Conservation (phyloP, 2,113 vertebrate species). For the Danio rerio region GRCz12tu NC_133198.1:27417001-27417500, state of each 20-base stretch:
- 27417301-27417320: slow-evolving; percentile 95
- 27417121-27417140: not conserved
- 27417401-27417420: slow-evolving; percentile 92
- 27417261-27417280: slow-evolving; percentile 92
- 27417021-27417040: not conserved
- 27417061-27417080: no score
- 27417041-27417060: slow-evolving; percentile 13
- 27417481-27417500: slow-evolving; percentile 67
- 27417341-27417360: slow-evolving; percentile 90
- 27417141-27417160: slow-evolving; percentile 87
- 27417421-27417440: slow-evolving; percentile 95
- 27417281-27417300: slow-evolving; percentile 91
- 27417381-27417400: slow-evolving; percentile 93
- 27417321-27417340: slow-evolving; percentile 90
- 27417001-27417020: not conserved
- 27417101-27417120: no score
- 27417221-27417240: slow-evolving; percentile 88
- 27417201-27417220: slow-evolving; percentile 90
- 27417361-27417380: slow-evolving; percentile 98
- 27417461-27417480: slow-evolving; percentile 92
- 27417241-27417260: slow-evolving; percentile 87
- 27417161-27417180: slow-evolving; percentile 97
- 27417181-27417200: slow-evolving; percentile 98
- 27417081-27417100: no score
- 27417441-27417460: slow-evolving; percentile 94